These are phyloP conservation scores for Drosophila malerkotliana DNA, from an alignment of 1,140 invertebrate species.

Conservation along the genomic window DNA sequence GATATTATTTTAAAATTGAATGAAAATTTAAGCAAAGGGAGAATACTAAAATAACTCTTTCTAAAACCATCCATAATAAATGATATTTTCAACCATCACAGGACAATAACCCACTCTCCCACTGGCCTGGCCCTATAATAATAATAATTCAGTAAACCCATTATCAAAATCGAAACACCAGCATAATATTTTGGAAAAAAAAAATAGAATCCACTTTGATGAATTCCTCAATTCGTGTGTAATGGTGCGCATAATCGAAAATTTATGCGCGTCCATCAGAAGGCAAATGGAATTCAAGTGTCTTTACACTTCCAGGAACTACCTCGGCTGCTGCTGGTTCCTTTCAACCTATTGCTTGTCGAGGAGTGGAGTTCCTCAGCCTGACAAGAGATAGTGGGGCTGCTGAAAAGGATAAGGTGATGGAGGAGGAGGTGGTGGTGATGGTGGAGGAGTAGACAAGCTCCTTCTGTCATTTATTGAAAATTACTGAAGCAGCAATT, in stretches of 20 bases:
- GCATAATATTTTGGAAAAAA: neutral
- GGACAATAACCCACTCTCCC: too few relatives aligned
- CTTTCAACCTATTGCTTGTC: slow-evolving; percentile 52
- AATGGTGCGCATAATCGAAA: slow-evolving; percentile 65
- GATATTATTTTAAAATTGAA: slow-evolving; percentile 1
- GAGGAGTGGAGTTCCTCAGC: slow-evolving; percentile 39
- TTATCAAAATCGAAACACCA: slow-evolving; percentile 26
- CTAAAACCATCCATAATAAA: neutral
- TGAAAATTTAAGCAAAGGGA: neutral
- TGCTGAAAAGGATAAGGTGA: neutral
- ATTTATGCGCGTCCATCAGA: slow-evolving; percentile 63
- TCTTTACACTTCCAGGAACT: slow-evolving; percentile 61
- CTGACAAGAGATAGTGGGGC: slow-evolving; percentile 27
- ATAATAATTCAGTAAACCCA: slow-evolving; percentile 18
- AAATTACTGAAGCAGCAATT: slow-evolving; percentile 67
- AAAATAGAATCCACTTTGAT: slow-evolving; percentile 31
- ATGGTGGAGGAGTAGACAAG: neutral
- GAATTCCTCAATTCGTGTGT: slow-evolving; percentile 47
- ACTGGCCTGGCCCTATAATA: neutral
- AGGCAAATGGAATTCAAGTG: slow-evolving; percentile 49
- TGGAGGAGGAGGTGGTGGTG: neutral
- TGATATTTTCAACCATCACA: neutral
- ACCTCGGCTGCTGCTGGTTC: slow-evolving; percentile 24
- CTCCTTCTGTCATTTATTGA: slow-evolving; percentile 56
- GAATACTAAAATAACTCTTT: neutral